Base-by-base conservation (phyloP, 2,797 vertebrate genomes). In the Chrysolophus pictus region DNA sequence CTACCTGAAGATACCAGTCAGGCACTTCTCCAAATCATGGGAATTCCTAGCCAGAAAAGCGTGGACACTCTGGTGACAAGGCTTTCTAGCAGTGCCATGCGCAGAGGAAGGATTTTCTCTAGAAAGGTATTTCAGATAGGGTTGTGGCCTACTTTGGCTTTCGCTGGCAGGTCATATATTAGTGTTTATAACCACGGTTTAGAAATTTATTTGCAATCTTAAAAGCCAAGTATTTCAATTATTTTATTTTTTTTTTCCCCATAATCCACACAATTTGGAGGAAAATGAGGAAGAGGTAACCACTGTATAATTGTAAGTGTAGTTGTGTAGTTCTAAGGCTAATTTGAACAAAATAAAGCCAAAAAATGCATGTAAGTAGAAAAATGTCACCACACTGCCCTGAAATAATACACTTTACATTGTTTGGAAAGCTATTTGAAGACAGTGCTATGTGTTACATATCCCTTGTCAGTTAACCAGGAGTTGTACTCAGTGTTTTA, bases 21-120 rank as follows among this genome's bases (percentile, higher is more conserved):
- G 41, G 31, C 42, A 4, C 15, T 47, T 92, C 5, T 1, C 2
- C 0, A 80, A 11, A 21, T 0, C 0, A 3, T 0, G 39, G 9
- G 21, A 4, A 7, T 78, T 49, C 26, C 26, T 31, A 5, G 28
- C 16, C 42, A 39, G 51, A 55, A 6, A 46, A 70, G 15, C 39
- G 23, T 8, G 60, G 5, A 26, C 49, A 11, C 7, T 7, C 17
- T 15, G 65, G 23, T 31, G 80, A 22, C 0, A 3, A 78, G 41
- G 11, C n/a, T 55, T 72, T 76, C 41, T 23, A 24, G 17, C 16
- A 29, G 10, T 88, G 17, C 16, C 14, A 35, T 59, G 9, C 23
- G 47, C 4, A 3, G 28, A 60, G 23, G 58, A 76, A 39, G 33
- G 0, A 31, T 33, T 77, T 93, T 84, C 31, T 22, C 5, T 12